Conservation (phyloP, 2,797 vertebrate genomes). For the Ambastaia sidthimunki region DNA sequence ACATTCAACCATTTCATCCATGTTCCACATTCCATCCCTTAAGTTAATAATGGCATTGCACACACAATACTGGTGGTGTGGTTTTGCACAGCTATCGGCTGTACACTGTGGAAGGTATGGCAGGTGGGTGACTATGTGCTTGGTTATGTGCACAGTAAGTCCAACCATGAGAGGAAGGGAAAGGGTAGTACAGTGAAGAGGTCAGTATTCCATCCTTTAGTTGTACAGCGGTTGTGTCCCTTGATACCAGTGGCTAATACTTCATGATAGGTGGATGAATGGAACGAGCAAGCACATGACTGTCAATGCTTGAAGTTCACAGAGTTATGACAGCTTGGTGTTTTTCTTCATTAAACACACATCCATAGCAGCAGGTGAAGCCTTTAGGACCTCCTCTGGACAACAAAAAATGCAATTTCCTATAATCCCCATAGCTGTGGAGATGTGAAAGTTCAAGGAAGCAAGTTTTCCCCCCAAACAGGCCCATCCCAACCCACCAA, state of each 20-base stretch:
- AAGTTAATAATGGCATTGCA: conserved; percentile 73
- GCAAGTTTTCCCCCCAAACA: conserved; percentile 62
- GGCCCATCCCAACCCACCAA: conserved; percentile 65
- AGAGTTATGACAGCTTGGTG: conserved; percentile 63
- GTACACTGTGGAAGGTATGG: conserved; percentile 61
- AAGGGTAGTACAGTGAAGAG: conserved; percentile 80
- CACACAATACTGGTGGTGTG: conserved; percentile 79
- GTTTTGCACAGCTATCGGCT: conserved; percentile 66
- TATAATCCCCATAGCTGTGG: conserved; percentile 70
- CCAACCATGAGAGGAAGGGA: conserved; percentile 67
- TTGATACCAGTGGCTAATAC: conserved; percentile 61
- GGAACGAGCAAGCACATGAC: conserved; percentile 71
- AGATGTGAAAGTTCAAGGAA: conserved; percentile 77
- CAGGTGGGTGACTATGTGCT: conserved; percentile 66
- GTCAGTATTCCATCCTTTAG: conserved; percentile 77
- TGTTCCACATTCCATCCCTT: conserved; percentile 64
- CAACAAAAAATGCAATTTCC: conserved; percentile 60
- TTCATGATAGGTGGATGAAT: conserved; percentile 64
- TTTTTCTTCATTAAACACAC: conserved; percentile 70
- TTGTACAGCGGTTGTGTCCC: conserved; percentile 69
- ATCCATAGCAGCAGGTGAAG: conserved; percentile 84
- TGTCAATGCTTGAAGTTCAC: conserved; percentile 71
- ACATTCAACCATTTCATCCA: conserved; percentile 66
- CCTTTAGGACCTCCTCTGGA: conserved; percentile 70
- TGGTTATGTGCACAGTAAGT: conserved; percentile 70